Evolutionary conservation across 2,797 vertebrate genomes (phyloP).

Genomic region (Australoheros facetus): DNA sequence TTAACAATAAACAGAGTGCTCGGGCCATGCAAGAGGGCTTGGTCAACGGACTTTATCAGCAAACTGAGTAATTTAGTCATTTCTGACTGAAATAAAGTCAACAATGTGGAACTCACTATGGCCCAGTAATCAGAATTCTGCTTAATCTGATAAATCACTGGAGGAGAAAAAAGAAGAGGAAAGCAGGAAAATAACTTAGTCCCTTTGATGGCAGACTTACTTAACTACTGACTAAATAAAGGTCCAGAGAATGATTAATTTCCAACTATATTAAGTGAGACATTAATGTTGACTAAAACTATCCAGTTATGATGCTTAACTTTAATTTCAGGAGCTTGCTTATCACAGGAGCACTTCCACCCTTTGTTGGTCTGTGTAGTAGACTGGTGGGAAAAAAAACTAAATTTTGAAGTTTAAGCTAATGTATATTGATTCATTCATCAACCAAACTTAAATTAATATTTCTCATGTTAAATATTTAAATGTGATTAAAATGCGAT

Average conservation of each 20-base stretch:
- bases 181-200: constrained; percentile 36
- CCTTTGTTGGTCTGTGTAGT: too few relatives aligned
- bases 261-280: too few relatives aligned
- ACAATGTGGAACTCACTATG: constrained; percentile 29
- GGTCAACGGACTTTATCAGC: constrained; percentile 38
- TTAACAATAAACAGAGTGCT: constrained; percentile 34
- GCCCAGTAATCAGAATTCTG: constrained; percentile 42
- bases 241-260: neutral
- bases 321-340: too few relatives aligned
- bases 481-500: too few relatives aligned
- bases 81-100: constrained; percentile 41
- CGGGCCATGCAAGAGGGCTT: constrained; percentile 21
- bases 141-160: constrained; percentile 62
- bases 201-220: constrained; percentile 28
- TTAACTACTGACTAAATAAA: constrained; percentile 20
- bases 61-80: constrained; percentile 46
- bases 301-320: too few relatives aligned
- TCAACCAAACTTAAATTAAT: too few relatives aligned
- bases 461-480: too few relatives aligned
- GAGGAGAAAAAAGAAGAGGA: constrained; percentile 48
- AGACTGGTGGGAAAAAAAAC: too few relatives aligned
- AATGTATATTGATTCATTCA: too few relatives aligned
- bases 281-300: too few relatives aligned
- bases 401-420: too few relatives aligned
- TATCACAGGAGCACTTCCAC: too few relatives aligned